phyloP scores from a whole-genome alignment of 2,888 invertebrate genomes.

The Deroplatys truncata region DNA sequence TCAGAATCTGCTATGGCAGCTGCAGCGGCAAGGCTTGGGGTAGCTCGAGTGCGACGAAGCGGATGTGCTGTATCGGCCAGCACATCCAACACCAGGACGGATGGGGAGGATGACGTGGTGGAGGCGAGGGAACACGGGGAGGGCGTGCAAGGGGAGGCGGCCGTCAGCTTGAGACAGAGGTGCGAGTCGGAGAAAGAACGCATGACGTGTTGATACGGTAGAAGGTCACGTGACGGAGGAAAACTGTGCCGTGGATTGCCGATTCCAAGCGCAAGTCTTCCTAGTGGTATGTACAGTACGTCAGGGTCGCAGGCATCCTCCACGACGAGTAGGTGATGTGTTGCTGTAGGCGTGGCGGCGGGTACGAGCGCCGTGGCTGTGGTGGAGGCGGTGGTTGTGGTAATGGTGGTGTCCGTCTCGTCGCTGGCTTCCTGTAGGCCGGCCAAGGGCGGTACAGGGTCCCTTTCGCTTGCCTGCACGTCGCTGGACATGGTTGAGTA shows the following conservation, averaged over 20 bases:
- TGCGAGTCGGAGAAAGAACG: constrained; percentile 72
- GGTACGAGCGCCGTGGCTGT: background rate
- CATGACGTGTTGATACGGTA: constrained; percentile 70
- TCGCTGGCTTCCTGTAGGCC: constrained; percentile 71
- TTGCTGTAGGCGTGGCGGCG: background rate
- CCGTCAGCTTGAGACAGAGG: constrained; percentile 64
- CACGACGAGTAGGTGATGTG: constrained; percentile 47
- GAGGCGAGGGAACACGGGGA: constrained; percentile 45
- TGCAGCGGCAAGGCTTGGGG: constrained; percentile 45
- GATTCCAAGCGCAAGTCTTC: constrained; percentile 54
- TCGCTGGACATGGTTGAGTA: constrained; percentile 83
- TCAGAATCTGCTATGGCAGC: constrained; percentile 29
- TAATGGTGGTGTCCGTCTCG: constrained; percentile 37
- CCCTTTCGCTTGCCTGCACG: constrained; percentile 54
- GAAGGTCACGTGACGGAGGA: constrained; percentile 63
- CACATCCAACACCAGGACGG: constrained; percentile 57
- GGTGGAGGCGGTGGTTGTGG: background rate
- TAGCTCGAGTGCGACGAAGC: constrained; percentile 55
- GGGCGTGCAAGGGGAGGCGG: constrained; percentile 49
- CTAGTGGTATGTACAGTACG: constrained; percentile 64
- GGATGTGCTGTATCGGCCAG: constrained; percentile 42
- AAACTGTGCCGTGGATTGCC: constrained; percentile 63
- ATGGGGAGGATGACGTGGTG: constrained; percentile 57
- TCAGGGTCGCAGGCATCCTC: constrained; percentile 59
- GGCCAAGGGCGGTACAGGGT: background rate